phyloP scores from a whole-genome alignment of 2,797 vertebrate species.

The Sebastes hubbsi region DNA sequence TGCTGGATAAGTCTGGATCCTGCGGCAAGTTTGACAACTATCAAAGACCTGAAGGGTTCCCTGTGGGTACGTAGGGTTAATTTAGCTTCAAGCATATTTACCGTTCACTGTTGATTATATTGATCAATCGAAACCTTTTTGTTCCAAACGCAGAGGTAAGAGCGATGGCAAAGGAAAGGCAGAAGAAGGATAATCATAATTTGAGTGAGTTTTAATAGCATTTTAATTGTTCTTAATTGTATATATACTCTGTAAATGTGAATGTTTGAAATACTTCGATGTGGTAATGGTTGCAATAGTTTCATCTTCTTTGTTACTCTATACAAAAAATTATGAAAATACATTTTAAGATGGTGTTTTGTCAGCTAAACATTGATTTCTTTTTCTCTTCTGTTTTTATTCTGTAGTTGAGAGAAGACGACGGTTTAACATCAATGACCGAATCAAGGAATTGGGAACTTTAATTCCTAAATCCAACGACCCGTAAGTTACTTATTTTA shows the following conservation, averaged over 20 bases:
- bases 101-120: not conserved
- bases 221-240: not conserved
- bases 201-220: conserved; percentile 86
- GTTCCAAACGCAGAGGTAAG: conserved; percentile 89
- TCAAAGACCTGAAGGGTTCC: conserved; percentile 84
- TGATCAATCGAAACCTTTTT: not conserved
- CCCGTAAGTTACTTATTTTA: conserved; percentile 87
- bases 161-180: conserved; percentile 94
- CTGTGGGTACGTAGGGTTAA: conserved; percentile 79
- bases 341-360: not conserved
- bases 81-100: not conserved
- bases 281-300: not conserved
- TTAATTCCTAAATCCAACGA: conserved; percentile 99
- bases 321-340: not conserved
- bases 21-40: conserved; percentile 85
- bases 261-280: not conserved
- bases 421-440: conserved; percentile 98
- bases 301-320: not conserved
- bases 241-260: not conserved
- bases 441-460: conserved; percentile 98
- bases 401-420: conserved; percentile 93
- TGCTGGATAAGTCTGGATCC: conserved; percentile 86
- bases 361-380: not conserved
- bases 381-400: conserved; percentile 49
- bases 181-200: conserved; percentile 99